Percentiles rank a stretch among this genome's conserved stretches.
These are phyloP conservation scores for Pseudolycoriella hygida DNA, from an alignment of 2,888 invertebrate species.

Conservation along the genomic window DNA sequence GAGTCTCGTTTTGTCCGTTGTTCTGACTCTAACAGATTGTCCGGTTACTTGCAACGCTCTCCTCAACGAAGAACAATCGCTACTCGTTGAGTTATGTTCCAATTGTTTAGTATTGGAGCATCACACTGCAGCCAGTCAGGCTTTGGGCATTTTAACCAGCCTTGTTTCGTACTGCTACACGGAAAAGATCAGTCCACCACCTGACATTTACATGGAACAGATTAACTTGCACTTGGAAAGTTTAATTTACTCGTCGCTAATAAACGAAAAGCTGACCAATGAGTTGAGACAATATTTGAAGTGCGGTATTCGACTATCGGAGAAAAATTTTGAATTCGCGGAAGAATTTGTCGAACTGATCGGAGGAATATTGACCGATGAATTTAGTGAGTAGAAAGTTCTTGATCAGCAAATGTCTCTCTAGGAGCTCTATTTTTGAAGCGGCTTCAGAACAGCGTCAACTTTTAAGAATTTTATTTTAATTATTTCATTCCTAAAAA, in stretches of 20 bases:
- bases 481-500: no score
- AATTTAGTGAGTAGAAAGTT: conserved; percentile 14
- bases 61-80: conserved; percentile 21
- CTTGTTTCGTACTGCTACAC: conserved; percentile 16
- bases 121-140: conserved; percentile 24
- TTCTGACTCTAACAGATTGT: conserved; percentile 25
- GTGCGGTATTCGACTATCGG: conserved; percentile 54
- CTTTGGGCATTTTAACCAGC: conserved; percentile 24
- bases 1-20: conserved; percentile 23
- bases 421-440: no score
- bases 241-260: conserved; percentile 23
- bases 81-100: conserved; percentile 22
- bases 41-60: conserved; percentile 25
- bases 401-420: no score
- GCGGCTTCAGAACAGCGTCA: no score
- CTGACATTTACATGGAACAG: conserved; percentile 20
- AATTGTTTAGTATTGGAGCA: conserved; percentile 24
- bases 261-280: conserved; percentile 19
- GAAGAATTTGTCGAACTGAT: conserved; percentile 45
- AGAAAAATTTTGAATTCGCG: conserved; percentile 42
- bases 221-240: conserved; percentile 27
- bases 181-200: conserved; percentile 13
- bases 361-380: conserved; percentile 29
- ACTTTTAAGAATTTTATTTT: no score
- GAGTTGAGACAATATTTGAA: conserved; percentile 27